Conservation (phyloP, 2,113 vertebrate genomes). For the Orientallactaga bullata region DNA sequence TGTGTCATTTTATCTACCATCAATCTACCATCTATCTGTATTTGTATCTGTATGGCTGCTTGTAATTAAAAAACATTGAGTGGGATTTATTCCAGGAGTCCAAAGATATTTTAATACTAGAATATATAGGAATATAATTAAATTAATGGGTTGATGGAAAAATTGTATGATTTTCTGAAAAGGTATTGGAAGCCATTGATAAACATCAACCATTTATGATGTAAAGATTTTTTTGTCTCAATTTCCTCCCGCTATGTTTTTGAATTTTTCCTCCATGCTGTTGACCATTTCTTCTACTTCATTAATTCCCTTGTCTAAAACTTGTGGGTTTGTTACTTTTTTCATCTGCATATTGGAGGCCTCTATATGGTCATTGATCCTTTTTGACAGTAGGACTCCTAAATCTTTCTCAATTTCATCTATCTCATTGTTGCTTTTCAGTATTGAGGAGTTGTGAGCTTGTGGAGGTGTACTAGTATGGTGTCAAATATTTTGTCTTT, state of each 20-base stretch:
- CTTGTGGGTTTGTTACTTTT: neutral
- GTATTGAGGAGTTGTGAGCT: no score
- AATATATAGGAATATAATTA: slow-evolving; percentile 3
- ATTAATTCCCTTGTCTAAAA: no score
- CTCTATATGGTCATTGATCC: neutral
- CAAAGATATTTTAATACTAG: neutral
- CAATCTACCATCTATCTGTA: neutral
- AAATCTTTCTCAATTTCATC: neutral
- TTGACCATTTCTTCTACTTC: neutral
- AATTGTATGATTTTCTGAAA: slow-evolving; percentile 19
- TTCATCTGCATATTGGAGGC: no score
- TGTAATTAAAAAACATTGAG: neutral
- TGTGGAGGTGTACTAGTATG: neutral
- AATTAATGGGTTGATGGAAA: slow-evolving; percentile 3
- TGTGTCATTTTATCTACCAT: no score
- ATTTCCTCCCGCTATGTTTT: neutral
- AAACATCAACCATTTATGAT: neutral
- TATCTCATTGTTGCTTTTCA: neutral
- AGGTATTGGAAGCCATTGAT: neutral
- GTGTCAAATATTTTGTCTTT: neutral
- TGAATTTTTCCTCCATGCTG: neutral
- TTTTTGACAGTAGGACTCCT: neutral
- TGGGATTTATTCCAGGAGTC: neutral
- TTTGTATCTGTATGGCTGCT: neutral
- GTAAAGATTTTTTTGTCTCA: neutral